phyloP scores from a whole-genome alignment of 1,140 invertebrate genomes.

The Potamilus streckersoni region DNA sequence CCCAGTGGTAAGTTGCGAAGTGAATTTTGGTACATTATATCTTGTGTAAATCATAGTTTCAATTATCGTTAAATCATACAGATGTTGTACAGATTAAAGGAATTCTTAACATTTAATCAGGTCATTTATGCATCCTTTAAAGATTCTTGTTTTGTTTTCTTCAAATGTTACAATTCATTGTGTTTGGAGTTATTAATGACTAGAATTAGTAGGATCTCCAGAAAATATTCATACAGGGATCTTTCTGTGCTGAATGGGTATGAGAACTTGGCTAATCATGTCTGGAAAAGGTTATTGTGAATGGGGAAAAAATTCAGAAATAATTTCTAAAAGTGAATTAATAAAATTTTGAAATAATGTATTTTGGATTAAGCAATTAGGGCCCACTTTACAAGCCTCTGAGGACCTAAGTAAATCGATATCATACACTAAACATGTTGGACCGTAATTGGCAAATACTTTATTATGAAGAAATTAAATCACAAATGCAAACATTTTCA shows the following conservation, averaged over 20 bases:
- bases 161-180: background rate
- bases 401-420: too few relatives aligned
- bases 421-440: background rate
- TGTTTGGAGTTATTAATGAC: background rate
- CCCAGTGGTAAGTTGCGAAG: conserved; percentile 25
- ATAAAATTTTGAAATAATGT: too few relatives aligned
- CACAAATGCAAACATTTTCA: conserved; percentile 4
- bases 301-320: too few relatives aligned
- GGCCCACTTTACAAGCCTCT: too few relatives aligned
- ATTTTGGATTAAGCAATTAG: too few relatives aligned
- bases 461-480: background rate
- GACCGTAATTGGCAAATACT: background rate
- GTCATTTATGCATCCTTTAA: background rate
- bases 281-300: too few relatives aligned
- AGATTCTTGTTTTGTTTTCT: background rate
- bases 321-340: too few relatives aligned
- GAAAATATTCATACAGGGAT: too few relatives aligned
- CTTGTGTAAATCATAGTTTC: background rate
- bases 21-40: background rate
- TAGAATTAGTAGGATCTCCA: too few relatives aligned
- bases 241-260: too few relatives aligned
- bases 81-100: background rate
- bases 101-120: background rate
- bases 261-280: too few relatives aligned
- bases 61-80: background rate